Percentiles rank a stretch among this genome's conserved stretches.
These are phyloP conservation scores for Plutella xylostella DNA, from an alignment of 2,888 invertebrate species.

Conservation along the genomic window DNA sequence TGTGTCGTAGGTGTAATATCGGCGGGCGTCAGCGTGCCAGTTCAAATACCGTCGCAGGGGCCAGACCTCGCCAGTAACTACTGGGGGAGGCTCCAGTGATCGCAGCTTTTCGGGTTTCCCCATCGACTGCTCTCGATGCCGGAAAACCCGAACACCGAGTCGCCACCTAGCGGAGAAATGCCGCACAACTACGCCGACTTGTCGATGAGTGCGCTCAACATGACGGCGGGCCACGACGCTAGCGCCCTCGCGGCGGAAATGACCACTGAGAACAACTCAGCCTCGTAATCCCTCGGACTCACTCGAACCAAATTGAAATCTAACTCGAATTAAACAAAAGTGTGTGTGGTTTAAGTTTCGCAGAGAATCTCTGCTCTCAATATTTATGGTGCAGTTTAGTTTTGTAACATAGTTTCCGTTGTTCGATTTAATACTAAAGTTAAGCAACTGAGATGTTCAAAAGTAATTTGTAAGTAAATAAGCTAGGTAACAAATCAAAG, in stretches of 20 bases:
- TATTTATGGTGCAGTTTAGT: conserved; percentile 49
- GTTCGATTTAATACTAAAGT: conserved; percentile 20
- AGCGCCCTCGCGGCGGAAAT: conserved; percentile 49
- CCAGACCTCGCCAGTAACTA: conserved; percentile 85
- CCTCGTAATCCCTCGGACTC: no score
- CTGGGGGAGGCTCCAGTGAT: conserved; percentile 95
- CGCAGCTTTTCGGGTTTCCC: conserved; percentile 89
- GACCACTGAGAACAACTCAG: conserved; percentile 49
- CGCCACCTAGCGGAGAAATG: conserved; percentile 59
- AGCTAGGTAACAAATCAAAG: conserved; percentile 35
- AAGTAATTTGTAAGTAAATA: conserved; percentile 43
- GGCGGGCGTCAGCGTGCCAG: conserved; percentile 91
- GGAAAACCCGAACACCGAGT: conserved; percentile 69
- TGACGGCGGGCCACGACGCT: conserved; percentile 67
- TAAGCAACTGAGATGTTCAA: conserved; percentile 68
- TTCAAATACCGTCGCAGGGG: conserved; percentile 90
- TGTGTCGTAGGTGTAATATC: conserved; percentile 86
- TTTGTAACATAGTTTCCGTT: neutral
- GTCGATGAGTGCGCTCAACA: conserved; percentile 60
- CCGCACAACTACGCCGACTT: conserved; percentile 64
- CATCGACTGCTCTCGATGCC: conserved; percentile 77
- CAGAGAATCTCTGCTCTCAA: no score
- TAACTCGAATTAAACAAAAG: no score
- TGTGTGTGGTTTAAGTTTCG: no score
- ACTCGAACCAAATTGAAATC: no score